A percentile compares a stretch with the other conserved stretches of the same genome.
phyloP scores from a whole-genome alignment of 2,888 invertebrate species.

The Ferdinandea cuprea region DNA sequence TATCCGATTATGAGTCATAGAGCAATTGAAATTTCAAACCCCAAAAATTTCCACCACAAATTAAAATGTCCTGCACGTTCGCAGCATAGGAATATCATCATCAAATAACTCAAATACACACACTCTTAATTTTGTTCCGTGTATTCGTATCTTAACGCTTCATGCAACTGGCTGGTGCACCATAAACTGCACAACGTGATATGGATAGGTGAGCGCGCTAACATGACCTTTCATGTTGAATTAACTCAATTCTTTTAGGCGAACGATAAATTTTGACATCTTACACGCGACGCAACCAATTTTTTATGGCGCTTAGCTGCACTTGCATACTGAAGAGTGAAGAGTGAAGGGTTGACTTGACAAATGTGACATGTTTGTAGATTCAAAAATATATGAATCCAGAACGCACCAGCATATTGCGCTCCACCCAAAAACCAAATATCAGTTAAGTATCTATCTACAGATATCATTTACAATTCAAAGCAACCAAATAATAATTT shows the following conservation, averaged over 20 bases:
- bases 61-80: too few species aligned
- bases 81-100: too few species aligned
- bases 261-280: slow-evolving; percentile 71
- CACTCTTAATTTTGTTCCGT: slow-evolving; percentile 24
- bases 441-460: slow-evolving; percentile 1
- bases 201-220: slow-evolving; percentile 69
- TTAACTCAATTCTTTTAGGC: slow-evolving; percentile 61
- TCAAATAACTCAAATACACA: background rate
- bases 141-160: slow-evolving; percentile 45
- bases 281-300: slow-evolving; percentile 53
- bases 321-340: slow-evolving; percentile 15
- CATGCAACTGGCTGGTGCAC: slow-evolving; percentile 23
- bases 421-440: background rate
- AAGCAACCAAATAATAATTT: slow-evolving; percentile 56
- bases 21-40: too few species aligned
- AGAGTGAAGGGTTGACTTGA: too few species aligned
- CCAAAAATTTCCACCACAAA: too few species aligned
- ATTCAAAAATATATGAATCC: slow-evolving; percentile 4
- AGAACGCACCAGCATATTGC: background rate
- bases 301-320: slow-evolving; percentile 9
- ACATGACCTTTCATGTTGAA: slow-evolving; percentile 74
- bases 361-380: slow-evolving; percentile 46
- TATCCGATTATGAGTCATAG: too few species aligned
- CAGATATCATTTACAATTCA: slow-evolving; percentile 57
- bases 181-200: slow-evolving; percentile 45